Percentiles rank a stretch among this genome's conserved stretches.
These are phyloP conservation scores for Chrysolina americana DNA, from an alignment of 2,888 invertebrate species.

Conservation along the genomic window DNA sequence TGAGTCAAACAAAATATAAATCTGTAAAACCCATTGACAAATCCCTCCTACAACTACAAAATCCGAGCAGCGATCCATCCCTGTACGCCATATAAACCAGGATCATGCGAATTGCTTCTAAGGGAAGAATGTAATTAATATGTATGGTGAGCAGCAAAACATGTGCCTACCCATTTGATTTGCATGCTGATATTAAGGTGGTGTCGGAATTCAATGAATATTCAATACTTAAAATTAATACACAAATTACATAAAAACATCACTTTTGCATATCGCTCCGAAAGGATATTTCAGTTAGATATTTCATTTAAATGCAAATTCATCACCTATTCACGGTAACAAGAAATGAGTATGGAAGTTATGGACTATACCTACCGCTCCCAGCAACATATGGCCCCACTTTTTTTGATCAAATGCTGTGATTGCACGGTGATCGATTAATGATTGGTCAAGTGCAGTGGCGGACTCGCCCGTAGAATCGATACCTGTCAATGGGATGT, in stretches of 20 bases:
- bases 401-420: neutral
- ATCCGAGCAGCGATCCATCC: neutral
- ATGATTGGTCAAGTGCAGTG: constrained; percentile 1
- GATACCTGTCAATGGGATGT: neutral
- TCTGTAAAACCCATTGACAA: too few species aligned
- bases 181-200: constrained; percentile 47
- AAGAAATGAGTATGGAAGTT: constrained; percentile 28
- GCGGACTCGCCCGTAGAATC: neutral
- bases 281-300: constrained; percentile 50
- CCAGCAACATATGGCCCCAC: neutral
- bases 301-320: constrained; percentile 55
- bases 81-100: neutral
- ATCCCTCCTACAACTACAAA: neutral
- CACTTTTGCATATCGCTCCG: constrained; percentile 43
- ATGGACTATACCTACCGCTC: neutral
- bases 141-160: constrained; percentile 40
- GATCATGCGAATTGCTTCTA: constrained; percentile 9
- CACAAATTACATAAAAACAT: constrained; percentile 51
- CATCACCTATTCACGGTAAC: constrained; percentile 34
- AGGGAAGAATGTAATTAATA: constrained; percentile 36
- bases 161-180: constrained; percentile 45
- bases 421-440: constrained; percentile 16
- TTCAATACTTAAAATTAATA: constrained; percentile 50
- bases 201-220: constrained; percentile 51
- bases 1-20: too few species aligned